phyloP scores from a whole-genome alignment of 2,888 invertebrate species.

The Choristoneura rosaceana region DNA sequence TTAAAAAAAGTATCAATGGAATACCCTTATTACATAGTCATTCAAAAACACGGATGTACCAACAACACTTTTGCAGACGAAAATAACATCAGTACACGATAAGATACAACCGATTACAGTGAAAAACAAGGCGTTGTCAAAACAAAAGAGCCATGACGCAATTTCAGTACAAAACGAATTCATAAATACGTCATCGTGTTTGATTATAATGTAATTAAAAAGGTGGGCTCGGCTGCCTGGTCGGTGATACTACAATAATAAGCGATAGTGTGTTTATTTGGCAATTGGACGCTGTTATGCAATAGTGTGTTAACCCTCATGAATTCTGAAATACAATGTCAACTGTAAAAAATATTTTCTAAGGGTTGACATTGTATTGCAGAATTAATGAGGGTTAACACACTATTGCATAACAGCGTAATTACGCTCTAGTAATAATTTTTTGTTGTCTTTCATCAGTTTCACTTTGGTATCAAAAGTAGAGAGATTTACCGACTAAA shows the following conservation, averaged over 20 bases:
- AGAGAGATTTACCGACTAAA: no score
- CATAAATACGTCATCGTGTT: neutral
- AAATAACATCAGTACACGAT: slow-evolving; percentile 11
- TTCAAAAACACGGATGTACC: neutral
- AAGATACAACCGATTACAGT: neutral
- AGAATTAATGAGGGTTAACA: no score
- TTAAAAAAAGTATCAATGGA: no score
- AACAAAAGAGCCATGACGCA: slow-evolving; percentile 2
- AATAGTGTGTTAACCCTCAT: no score
- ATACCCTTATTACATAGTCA: no score
- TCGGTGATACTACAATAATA: neutral
- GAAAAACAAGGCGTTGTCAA: slow-evolving; percentile 3
- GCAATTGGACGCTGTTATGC: no score
- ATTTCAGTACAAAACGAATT: neutral
- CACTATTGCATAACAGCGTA: no score
- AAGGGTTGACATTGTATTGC: no score
- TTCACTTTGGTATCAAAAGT: no score
- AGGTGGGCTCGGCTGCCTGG: slow-evolving; percentile 6
- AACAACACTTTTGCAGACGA: neutral
- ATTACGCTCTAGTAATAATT: neutral
- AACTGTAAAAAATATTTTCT: no score
- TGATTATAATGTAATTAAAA: slow-evolving; percentile 6
- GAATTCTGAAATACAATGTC: no score
- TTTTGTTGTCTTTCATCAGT: neutral
- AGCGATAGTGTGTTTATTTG: neutral